Evolutionary conservation across 2,888 invertebrate genomes (phyloP).

Genomic region (Ametastegia equiseti): DNA sequence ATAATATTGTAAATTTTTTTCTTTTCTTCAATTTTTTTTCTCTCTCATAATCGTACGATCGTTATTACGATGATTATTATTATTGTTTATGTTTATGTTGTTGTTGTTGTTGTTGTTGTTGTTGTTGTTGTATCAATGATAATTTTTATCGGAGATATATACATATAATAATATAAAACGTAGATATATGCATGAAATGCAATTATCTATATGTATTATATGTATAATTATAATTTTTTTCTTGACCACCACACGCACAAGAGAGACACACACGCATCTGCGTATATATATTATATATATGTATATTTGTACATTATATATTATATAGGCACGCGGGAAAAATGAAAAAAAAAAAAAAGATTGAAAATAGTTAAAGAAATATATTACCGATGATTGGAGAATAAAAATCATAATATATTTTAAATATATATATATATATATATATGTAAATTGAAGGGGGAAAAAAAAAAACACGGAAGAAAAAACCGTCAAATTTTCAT

Average conservation of each 20-base stretch:
- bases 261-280: no score
- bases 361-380: no score
- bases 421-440: slow-evolving; percentile 31
- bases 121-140: background rate
- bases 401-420: no score
- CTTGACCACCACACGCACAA: no score
- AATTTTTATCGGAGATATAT: background rate
- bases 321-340: no score
- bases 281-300: background rate
- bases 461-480: slow-evolving; percentile 47
- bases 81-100: background rate
- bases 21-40: slow-evolving; percentile 10
- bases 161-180: background rate
- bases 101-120: background rate
- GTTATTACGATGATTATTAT: background rate
- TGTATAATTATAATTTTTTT: no score
- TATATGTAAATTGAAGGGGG: slow-evolving; percentile 32
- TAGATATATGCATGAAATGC: background rate
- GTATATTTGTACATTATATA: background rate
- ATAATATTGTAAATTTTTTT: no score
- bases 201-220: no score
- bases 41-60: background rate
- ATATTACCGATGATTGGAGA: no score
- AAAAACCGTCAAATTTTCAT: no score
- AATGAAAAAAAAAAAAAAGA: no score